Conservation (phyloP, 2,888 invertebrate genomes). For the Lithophane socia region DNA sequence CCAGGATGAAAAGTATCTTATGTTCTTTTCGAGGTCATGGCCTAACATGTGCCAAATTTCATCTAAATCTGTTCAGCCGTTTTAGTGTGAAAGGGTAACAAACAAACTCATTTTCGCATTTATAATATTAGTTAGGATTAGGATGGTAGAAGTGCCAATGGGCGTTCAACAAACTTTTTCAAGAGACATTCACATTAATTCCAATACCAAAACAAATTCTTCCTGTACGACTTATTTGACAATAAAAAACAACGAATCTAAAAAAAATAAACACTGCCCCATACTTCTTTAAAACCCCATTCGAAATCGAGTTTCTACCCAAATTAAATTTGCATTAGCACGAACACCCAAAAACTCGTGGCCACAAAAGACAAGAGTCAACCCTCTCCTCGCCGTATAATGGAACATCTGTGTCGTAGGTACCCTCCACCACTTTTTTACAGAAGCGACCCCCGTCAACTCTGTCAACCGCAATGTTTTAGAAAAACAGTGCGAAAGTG, state of each 20-base stretch:
- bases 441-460: slow-evolving; percentile 63
- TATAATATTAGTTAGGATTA: too few species aligned
- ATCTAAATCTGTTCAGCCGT: too few species aligned
- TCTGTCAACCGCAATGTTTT: slow-evolving; percentile 69
- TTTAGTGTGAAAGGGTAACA: too few species aligned
- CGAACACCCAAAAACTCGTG: slow-evolving; percentile 50
- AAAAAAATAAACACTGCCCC: slow-evolving; percentile 10
- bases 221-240: background rate
- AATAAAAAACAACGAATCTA: too few species aligned
- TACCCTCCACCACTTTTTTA: slow-evolving; percentile 61
- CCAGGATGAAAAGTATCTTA: too few species aligned
- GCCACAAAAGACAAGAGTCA: slow-evolving; percentile 68
- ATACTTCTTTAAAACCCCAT: slow-evolving; percentile 26
- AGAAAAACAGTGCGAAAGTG: slow-evolving; percentile 59
- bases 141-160: background rate
- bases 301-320: slow-evolving; percentile 35
- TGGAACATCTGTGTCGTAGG: slow-evolving; percentile 70
- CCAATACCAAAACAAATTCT: background rate
- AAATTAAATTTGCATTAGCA: slow-evolving; percentile 67
- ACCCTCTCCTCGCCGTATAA: slow-evolving; percentile 64
- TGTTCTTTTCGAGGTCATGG: too few species aligned
- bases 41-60: too few species aligned
- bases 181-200: background rate
- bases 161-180: background rate
- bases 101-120: too few species aligned